Evolutionary conservation across 2,888 invertebrate genomes (phyloP).

Genomic region (Netelia virgata): DNA sequence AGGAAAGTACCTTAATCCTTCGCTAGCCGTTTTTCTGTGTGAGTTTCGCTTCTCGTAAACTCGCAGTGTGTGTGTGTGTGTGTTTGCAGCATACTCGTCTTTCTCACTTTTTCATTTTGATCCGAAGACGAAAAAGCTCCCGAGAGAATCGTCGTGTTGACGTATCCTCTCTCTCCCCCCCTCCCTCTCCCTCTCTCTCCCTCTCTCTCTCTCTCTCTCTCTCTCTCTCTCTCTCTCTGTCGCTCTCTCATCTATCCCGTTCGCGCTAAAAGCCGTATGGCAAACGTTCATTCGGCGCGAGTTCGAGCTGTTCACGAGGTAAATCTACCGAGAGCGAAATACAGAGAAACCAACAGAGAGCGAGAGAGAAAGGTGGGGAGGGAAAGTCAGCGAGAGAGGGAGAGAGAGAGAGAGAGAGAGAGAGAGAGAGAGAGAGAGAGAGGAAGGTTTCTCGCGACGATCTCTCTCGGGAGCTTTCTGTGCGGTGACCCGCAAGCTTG

Average conservation of each 20-base stretch:
- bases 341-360: neutral
- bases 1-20: slow-evolving; percentile 28
- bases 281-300: slow-evolving; percentile 69
- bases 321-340: slow-evolving; percentile 31
- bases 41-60: neutral
- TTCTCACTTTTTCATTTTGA: slow-evolving; percentile 22
- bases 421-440: slow-evolving; percentile 8
- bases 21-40: neutral
- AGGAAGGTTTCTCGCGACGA: neutral
- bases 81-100: neutral
- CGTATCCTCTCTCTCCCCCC: neutral
- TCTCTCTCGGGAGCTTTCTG: slow-evolving; percentile 34
- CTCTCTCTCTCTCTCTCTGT: neutral
- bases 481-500: slow-evolving; percentile 49
- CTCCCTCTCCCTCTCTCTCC: neutral
- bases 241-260: neutral
- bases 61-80: neutral
- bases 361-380: neutral
- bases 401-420: slow-evolving; percentile 2
- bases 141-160: slow-evolving; percentile 26
- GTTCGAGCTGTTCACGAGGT: slow-evolving; percentile 38
- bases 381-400: neutral
- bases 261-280: slow-evolving; percentile 63
- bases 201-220: neutral
- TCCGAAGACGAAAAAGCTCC: slow-evolving; percentile 14